Percentiles rank a stretch among this genome's conserved stretches.
Conservation (phyloP, 2,888 invertebrate species). For the Selenia dentaria region DNA sequence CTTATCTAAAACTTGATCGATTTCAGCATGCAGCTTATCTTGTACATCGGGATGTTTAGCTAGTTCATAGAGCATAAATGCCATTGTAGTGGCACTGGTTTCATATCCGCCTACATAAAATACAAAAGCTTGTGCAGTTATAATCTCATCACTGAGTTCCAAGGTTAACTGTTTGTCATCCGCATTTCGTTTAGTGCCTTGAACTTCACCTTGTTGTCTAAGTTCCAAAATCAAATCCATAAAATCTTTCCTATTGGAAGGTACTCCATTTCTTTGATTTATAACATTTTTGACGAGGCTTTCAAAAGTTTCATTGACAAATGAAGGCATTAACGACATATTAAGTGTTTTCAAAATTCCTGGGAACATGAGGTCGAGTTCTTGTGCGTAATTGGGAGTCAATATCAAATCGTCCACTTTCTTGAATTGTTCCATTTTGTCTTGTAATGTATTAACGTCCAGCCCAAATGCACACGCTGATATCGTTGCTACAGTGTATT, state of each 20-base stretch:
- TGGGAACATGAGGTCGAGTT: conserved; percentile 52
- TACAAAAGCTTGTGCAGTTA: conserved; percentile 65
- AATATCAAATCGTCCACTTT: conserved; percentile 33
- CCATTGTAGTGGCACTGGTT: conserved; percentile 64
- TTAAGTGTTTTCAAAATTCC: conserved; percentile 48
- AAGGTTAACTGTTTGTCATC: conserved; percentile 27
- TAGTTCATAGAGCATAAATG: conserved; percentile 57
- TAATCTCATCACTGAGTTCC: conserved; percentile 50
- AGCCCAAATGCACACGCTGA: conserved; percentile 54
- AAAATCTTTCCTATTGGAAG: conserved; percentile 27
- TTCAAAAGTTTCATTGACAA: conserved; percentile 40
- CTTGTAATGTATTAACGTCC: conserved; percentile 38
- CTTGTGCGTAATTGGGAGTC: conserved; percentile 23
- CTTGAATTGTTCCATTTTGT: conserved; percentile 22
- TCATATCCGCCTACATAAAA: conserved; percentile 74
- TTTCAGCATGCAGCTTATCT: conserved; percentile 49
- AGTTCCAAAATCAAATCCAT: conserved; percentile 50
- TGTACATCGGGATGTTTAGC: conserved; percentile 63
- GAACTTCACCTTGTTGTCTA: conserved; percentile 39
- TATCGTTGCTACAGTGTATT: conserved; percentile 49
- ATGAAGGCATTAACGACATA: conserved; percentile 40
- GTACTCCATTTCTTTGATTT: conserved; percentile 44
- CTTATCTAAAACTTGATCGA: conserved; percentile 48
- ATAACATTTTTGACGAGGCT: conserved; percentile 42
- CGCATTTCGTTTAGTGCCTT: conserved; percentile 26